Percentiles rank a stretch among this genome's conserved stretches.
These are phyloP conservation scores for Volucella inanis DNA, from an alignment of 2,888 invertebrate genomes.

Conservation along the genomic window DNA sequence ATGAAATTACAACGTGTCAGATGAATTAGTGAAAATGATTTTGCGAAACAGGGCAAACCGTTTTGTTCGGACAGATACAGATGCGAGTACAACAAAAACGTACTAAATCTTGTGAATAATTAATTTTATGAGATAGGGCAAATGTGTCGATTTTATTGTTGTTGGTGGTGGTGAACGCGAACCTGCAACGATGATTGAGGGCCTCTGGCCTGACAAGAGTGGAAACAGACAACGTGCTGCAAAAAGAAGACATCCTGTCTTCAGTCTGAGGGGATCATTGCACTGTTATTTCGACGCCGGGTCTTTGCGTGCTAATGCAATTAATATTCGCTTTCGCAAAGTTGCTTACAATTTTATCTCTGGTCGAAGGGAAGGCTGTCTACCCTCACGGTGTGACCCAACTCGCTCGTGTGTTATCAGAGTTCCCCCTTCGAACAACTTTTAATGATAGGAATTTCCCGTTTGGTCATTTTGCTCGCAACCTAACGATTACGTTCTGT, in stretches of 20 bases:
- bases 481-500: constrained; percentile 21
- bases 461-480: constrained; percentile 14
- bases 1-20: constrained; percentile 12
- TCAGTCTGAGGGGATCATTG: constrained; percentile 16
- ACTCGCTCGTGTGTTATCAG: too few species aligned
- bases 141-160: constrained; percentile 13
- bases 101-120: constrained; percentile 33
- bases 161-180: neutral
- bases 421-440: neutral
- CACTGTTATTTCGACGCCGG: constrained; percentile 2
- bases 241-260: constrained; percentile 15
- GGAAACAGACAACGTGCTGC: neutral
- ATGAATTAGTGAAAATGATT: constrained; percentile 34
- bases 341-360: constrained; percentile 25
- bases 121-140: constrained; percentile 24
- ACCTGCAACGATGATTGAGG: neutral
- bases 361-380: neutral
- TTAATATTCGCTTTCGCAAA: constrained; percentile 36
- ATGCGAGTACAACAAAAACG: constrained; percentile 10
- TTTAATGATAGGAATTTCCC: constrained; percentile 28
- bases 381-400: neutral
- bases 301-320: constrained; percentile 38
- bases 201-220: neutral
- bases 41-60: constrained; percentile 1
- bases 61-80: neutral